Base-by-base conservation (phyloP, 2,113 vertebrate genomes). In the Psittacula cyanocephala region DNA sequence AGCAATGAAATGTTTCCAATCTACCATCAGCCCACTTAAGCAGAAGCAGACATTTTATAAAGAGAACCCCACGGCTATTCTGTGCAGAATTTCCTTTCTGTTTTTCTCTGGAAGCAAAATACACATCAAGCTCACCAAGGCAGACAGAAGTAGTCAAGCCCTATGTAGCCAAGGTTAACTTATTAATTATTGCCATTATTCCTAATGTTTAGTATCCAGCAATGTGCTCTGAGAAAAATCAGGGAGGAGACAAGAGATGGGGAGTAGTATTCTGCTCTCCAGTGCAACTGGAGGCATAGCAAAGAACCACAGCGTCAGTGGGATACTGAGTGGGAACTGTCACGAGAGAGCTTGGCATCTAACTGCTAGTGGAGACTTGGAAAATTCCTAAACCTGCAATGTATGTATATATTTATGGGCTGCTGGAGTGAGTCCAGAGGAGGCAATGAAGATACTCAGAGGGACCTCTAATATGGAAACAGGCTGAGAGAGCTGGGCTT, bases 1-100 rank as follows among this genome's bases (percentile, higher is more conserved):
- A 91, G 71, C 94, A 90, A 75, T n/a, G 50, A 95, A 93, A 91
- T 18, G 67, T 52, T 95, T 88, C 88, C 91, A 41, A 81, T 69
- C 46, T 41, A 78, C 91, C 71, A 90, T 64, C 68, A 77, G 69
- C 82, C 77, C 39, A 18, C 79, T 95, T 89, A 89, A 74, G 88
- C 83, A 84, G 87, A 93, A 95, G 67, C 37, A 78, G 47, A 86
- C 35, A 49, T 90, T 63, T 81, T 41, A 74, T 20, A 88, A 84
- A 62, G 55, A 86, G 82, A 92, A 81, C 24, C 93, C 81, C 64
- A 44, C 0, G 47, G 93, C 93, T 43, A 89, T 82, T 89, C 79
- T 59, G 67, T 20, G 53, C 31, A 75, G 39, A 86, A 90, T 67
- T 72, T 65, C 52, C 31, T 57, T 87, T 33, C 65, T 37, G 44